Evolutionary conservation across 2,888 invertebrate genomes (phyloP).

Genomic region (Auanema sp.): DNA sequence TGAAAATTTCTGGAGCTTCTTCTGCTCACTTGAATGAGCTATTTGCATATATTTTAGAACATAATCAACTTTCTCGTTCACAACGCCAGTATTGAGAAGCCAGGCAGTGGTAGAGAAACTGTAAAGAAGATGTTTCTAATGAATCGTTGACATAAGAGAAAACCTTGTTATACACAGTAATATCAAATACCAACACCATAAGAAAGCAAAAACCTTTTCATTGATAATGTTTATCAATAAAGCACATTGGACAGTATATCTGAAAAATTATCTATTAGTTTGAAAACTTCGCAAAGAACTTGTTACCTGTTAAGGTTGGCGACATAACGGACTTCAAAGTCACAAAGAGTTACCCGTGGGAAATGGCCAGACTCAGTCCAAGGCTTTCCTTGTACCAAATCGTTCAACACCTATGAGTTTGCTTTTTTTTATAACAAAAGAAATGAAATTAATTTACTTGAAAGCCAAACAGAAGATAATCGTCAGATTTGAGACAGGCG

Average conservation of each 20-base stretch:
- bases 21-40: slow-evolving; percentile 41
- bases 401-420: slow-evolving; percentile 48
- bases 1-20: slow-evolving; percentile 33
- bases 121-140: slow-evolving; percentile 10
- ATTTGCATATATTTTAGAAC: slow-evolving; percentile 56
- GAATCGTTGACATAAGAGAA: slow-evolving; percentile 6
- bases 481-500: slow-evolving; percentile 55
- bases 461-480: slow-evolving; percentile 58
- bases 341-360: slow-evolving; percentile 60
- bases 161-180: slow-evolving; percentile 53
- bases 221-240: slow-evolving; percentile 63
- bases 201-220: slow-evolving; percentile 62
- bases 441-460: slow-evolving; percentile 36
- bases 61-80: slow-evolving; percentile 58
- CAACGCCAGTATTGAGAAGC: slow-evolving; percentile 52
- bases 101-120: slow-evolving; percentile 58
- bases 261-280: slow-evolving; percentile 15
- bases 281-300: neutral
- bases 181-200: slow-evolving; percentile 63
- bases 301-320: slow-evolving; percentile 57
- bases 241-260: slow-evolving; percentile 63
- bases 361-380: slow-evolving; percentile 63
- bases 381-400: slow-evolving; percentile 53
- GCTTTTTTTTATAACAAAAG: too few relatives aligned
- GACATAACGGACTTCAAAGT: slow-evolving; percentile 62